These are phyloP conservation scores for Gasterosteus aculeatus DNA, from an alignment of 2,113 vertebrate species.

Conservation along the genomic window DNA sequence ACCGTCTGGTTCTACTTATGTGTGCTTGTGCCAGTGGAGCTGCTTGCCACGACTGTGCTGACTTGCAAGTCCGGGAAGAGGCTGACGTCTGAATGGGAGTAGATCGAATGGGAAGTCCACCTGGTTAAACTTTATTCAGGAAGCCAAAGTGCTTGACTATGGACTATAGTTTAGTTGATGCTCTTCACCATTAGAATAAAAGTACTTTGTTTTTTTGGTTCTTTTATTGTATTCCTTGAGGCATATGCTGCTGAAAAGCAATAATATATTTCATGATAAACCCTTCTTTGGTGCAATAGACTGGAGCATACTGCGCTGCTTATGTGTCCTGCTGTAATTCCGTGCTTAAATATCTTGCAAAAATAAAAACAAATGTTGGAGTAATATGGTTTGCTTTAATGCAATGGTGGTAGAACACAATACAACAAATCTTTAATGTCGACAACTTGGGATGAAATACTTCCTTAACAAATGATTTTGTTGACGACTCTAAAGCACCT, in stretches of 20 bases:
- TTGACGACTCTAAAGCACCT: background rate
- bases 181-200: background rate
- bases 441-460: background rate
- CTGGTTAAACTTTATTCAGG: background rate
- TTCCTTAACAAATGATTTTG: background rate
- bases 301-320: background rate
- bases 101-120: background rate
- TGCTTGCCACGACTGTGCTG: slow-evolving; percentile 25
- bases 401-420: background rate
- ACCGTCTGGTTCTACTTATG: slow-evolving; percentile 33
- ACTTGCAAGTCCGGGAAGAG: background rate
- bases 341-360: background rate
- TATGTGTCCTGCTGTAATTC: background rate
- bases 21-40: slow-evolving; percentile 28
- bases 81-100: slow-evolving; percentile 18
- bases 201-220: background rate
- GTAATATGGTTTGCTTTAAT: background rate
- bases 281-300: background rate
- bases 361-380: background rate
- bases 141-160: background rate
- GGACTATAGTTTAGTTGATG: background rate
- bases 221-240: background rate
- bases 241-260: background rate
- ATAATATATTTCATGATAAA: background rate
- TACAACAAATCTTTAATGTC: background rate